Evolutionary conservation across 1,140 invertebrate genomes (phyloP).

Genomic region (Orius insidiosus): DNA sequence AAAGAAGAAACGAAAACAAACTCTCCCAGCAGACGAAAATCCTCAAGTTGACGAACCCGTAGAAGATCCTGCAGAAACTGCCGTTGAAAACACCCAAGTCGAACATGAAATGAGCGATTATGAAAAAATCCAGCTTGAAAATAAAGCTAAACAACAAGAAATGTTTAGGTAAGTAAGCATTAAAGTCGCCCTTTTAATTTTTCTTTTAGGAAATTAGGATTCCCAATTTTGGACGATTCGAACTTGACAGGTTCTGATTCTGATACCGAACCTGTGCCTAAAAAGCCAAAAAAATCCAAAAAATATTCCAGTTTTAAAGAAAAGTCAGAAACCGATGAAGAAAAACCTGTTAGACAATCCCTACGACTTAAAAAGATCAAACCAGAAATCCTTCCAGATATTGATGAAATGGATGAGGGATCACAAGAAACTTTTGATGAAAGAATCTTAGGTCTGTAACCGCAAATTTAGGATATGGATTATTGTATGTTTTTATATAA

Average conservation of each 20-base stretch:
- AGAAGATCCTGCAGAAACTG: background rate
- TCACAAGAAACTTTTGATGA: too few species aligned
- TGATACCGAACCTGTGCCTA: background rate
- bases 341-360: too few species aligned
- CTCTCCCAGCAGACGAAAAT: constrained; percentile 1
- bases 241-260: background rate
- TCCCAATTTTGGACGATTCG: too few species aligned
- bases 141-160: constrained; percentile 8
- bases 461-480: too few species aligned
- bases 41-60: background rate
- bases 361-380: too few species aligned
- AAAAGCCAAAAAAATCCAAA: constrained; percentile 1
- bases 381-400: too few species aligned
- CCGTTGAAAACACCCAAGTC: background rate
- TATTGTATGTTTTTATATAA: too few species aligned
- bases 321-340: too few species aligned
- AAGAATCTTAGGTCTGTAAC: too few species aligned
- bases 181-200: too few species aligned
- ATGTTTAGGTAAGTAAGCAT: constrained; percentile 9
- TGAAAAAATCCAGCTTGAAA: constrained; percentile 7
- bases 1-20: background rate
- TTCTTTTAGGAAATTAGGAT: too few species aligned
- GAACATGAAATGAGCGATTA: constrained; percentile 2
- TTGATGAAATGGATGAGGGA: background rate
- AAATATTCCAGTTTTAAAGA: background rate